Evolutionary conservation across 2,888 invertebrate genomes (phyloP), one percentile per base, ranked within the genome.

Genomic region (Aporophyla lueneburgensis): DNA sequence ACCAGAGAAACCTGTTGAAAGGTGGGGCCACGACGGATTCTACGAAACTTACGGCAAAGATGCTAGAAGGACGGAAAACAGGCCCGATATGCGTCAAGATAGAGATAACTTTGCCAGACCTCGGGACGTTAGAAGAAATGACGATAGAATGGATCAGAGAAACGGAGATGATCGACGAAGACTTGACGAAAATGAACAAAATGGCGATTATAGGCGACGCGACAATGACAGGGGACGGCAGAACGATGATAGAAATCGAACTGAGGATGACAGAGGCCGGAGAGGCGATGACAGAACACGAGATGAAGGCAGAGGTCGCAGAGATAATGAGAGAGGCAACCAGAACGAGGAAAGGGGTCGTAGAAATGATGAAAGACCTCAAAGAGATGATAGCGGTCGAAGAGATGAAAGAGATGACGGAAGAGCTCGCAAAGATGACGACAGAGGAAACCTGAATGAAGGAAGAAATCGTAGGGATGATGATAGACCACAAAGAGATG

Each of bases 1-100:
- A 71, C 80, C 90, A 0, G 80, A 91, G 2, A 92, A 93, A 75
- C 85, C 90, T 14, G 89, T 90, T 59, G 94, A 95, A 66, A 91
- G 93, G 74, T 96, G 96, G 96, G 96, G 95, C 2, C 96, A 96
- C 80, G 96, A 96, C 71, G 96, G 96, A 2, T 96, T 95, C 79
- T 96, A 94, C 79, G 96, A 96, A 54, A 96, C 94, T 0, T 95
- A 96, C 76, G 96, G 96, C 0, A 91, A 94, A 88, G 94, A 93
- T 63, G 95, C 95, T 1, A 89, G 90, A 27, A 89, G 95, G 65
- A 82, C 83, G 9, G 93, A 94, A 16, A 84, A 90, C 4, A 91
- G 90, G 62, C 86, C 89, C n/a, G 88, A 90, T n/a, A 89, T 87
- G 67, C 81, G 74, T 27, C 77, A 89, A 16, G 91, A 92, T 19